Evolutionary conservation across 2,113 vertebrate species (phyloP).

Genomic region (Oreochromis spilurus): DNA sequence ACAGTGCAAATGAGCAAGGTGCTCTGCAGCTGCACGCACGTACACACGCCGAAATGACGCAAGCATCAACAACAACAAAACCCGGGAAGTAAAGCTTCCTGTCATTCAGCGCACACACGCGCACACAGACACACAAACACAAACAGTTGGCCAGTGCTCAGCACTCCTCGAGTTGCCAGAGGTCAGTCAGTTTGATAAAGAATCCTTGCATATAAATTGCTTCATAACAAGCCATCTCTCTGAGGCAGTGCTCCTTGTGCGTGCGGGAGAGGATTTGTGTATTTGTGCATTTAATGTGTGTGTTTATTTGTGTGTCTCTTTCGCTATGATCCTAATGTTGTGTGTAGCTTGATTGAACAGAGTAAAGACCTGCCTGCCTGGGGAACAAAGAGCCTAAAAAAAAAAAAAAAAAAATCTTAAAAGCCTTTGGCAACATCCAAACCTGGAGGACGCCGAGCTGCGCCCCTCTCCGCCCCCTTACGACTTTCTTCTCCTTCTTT

Average conservation of each 20-base stretch:
- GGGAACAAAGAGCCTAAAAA: neutral
- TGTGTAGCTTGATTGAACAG: neutral
- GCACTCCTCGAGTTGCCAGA: slow-evolving; percentile 43
- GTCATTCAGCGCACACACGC: neutral
- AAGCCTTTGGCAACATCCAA: too few relatives aligned
- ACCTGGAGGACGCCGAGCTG: too few relatives aligned
- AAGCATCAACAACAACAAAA: neutral
- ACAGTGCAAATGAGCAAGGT: neutral
- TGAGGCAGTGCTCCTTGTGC: neutral
- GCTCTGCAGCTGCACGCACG: neutral
- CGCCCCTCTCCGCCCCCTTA: too few relatives aligned
- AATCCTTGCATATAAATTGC: slow-evolving; percentile 70
- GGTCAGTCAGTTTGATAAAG: slow-evolving; percentile 65
- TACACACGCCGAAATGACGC: neutral
- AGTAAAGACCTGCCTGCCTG: neutral
- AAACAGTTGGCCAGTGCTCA: neutral
- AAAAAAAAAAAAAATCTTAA: neutral
- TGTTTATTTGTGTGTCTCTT: neutral
- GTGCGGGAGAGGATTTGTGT: neutral
- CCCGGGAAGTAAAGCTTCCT: neutral
- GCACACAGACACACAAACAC: neutral
- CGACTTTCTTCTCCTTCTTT: too few relatives aligned
- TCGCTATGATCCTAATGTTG: neutral
- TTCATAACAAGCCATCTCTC: slow-evolving; percentile 63
- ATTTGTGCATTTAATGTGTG: neutral